These are phyloP conservation scores for Tachuris rubrigastra DNA, from an alignment of 2,113 vertebrate genomes.

Conservation along the genomic window DNA sequence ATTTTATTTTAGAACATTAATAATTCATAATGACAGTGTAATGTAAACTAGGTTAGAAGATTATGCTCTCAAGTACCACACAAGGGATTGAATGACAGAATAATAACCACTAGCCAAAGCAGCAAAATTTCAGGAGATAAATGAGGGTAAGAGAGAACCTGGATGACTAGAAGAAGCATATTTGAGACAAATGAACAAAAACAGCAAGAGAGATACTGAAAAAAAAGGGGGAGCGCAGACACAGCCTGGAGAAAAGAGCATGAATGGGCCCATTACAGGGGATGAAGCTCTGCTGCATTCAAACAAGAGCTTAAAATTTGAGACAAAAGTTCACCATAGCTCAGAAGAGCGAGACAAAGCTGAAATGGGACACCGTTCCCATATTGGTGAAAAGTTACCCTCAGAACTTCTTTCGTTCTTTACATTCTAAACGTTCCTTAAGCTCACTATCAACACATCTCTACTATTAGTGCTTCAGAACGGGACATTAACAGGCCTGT, in stretches of 20 bases:
- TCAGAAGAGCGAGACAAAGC: fast-evolving
- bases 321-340: neutral
- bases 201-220: neutral
- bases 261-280: neutral
- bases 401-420: neutral
- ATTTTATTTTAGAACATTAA: constrained; percentile 64
- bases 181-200: neutral
- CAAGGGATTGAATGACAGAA: constrained; percentile 56
- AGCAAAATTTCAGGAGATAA: constrained; percentile 21
- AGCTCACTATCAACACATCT: neutral
- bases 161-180: neutral
- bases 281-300: neutral
- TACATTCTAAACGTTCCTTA: neutral
- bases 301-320: neutral
- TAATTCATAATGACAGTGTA: constrained; percentile 63
- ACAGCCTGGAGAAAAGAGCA: neutral
- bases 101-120: constrained; percentile 6
- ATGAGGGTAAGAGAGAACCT: neutral
- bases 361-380: neutral
- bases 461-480: neutral
- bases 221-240: neutral
- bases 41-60: constrained; percentile 63
- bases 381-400: neutral
- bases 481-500: neutral
- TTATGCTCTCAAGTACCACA: constrained; percentile 57